phyloP scores from a whole-genome alignment of 2,113 vertebrate genomes.

The Strigops habroptila region DNA sequence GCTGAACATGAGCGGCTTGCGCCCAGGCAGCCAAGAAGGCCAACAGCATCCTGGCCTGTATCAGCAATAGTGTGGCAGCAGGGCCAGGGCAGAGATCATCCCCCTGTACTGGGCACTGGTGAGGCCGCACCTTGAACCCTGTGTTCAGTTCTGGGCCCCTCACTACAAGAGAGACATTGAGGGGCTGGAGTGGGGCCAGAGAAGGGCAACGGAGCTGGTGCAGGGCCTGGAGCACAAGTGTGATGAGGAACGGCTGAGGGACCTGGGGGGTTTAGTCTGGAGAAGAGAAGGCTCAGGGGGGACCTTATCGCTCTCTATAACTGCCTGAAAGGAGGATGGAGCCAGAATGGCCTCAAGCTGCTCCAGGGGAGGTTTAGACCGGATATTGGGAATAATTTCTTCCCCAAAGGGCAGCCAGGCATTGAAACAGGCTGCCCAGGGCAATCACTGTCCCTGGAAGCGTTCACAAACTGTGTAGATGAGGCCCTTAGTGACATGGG shows the following conservation, averaged over 20 bases:
- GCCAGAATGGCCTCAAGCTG: not conserved
- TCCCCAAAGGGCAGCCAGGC: not conserved
- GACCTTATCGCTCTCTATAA: not conserved
- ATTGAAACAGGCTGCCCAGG: not conserved
- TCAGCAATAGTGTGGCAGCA: not conserved
- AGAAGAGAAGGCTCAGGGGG: not conserved
- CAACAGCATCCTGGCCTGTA: not conserved
- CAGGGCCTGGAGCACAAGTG: not conserved
- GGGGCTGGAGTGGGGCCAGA: too few species aligned
- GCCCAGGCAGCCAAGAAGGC: not conserved
- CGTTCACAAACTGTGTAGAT: accelerated
- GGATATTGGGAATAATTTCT: not conserved
- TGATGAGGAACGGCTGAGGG: not conserved
- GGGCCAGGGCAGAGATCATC: not conserved
- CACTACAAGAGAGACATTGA: not conserved
- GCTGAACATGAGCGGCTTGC: not conserved
- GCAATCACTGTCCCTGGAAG: not conserved
- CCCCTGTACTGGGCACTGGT: not conserved
- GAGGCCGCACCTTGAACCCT: not conserved
- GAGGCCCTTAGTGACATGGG: not conserved
- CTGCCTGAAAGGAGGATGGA: not conserved
- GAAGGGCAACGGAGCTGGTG: not conserved
- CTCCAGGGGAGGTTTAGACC: not conserved
- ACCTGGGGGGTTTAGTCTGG: not conserved
- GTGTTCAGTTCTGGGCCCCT: not conserved